Evolutionary conservation across 2,797 vertebrate genomes (phyloP).

Genomic region (Babyrousa celebensis): DNA sequence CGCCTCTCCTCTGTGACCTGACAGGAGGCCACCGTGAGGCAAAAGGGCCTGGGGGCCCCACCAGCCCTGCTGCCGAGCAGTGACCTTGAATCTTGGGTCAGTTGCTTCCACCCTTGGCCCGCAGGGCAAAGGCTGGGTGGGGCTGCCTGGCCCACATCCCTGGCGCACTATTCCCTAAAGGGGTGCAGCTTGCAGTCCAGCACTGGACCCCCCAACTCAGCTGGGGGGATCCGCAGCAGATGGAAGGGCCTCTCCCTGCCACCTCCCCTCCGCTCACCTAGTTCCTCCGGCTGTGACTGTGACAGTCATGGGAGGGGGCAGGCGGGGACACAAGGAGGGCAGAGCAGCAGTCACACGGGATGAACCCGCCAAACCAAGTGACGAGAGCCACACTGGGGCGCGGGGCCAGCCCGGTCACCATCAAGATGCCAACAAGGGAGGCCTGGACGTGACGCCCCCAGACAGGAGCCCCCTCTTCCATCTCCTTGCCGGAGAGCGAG

Average conservation of each 20-base stretch:
- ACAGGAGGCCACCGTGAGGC: neutral
- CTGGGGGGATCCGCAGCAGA: neutral
- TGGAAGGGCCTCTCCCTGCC: neutral
- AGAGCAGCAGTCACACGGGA: neutral
- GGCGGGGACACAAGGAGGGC: neutral
- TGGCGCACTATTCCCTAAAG: neutral
- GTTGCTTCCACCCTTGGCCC: neutral
- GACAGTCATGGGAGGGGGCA: neutral
- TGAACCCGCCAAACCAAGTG: neutral
- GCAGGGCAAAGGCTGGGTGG: neutral
- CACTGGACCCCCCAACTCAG: neutral
- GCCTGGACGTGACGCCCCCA: neutral
- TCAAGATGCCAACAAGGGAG: neutral
- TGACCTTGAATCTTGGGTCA: neutral
- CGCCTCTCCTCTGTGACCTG: neutral
- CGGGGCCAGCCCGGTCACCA: neutral
- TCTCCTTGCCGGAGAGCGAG: fast-evolving
- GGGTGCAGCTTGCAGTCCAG: neutral
- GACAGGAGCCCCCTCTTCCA: fast-evolving
- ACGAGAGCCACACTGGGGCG: neutral
- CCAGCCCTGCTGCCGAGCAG: neutral
- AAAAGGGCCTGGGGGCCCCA: neutral
- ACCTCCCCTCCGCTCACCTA: neutral
- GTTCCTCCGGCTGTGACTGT: neutral
- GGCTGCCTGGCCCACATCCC: fast-evolving